Evolutionary conservation across 2,797 vertebrate genomes (phyloP).

Genomic region (Hypotaenidia okinawae): DNA sequence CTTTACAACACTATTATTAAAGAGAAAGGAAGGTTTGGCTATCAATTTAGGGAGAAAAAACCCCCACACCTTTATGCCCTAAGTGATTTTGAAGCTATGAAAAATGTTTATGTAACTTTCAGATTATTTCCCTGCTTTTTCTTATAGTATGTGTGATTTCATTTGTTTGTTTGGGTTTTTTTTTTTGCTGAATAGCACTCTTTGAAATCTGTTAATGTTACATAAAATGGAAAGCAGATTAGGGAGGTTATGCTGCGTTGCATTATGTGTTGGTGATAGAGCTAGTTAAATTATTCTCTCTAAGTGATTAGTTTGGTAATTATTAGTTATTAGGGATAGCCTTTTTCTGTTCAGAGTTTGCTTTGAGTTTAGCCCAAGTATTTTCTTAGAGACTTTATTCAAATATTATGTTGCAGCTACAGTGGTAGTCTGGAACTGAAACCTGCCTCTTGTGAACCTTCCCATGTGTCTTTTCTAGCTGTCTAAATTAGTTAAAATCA

Average conservation of each 20-base stretch:
- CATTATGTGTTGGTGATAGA: background rate
- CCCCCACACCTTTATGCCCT: background rate
- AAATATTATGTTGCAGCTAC: background rate
- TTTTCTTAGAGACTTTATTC: background rate
- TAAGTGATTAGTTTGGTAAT: background rate
- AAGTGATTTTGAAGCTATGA: background rate
- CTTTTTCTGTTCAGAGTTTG: background rate
- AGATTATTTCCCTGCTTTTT: background rate
- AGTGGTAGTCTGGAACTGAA: background rate
- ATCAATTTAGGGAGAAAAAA: background rate
- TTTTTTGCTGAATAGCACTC: background rate
- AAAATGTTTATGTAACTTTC: background rate
- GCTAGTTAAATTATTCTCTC: conserved; percentile 22
- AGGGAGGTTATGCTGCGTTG: background rate
- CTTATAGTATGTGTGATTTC: background rate
- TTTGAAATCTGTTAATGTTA: conserved; percentile 45
- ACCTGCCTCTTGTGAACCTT: background rate
- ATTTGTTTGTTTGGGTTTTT: too few species aligned
- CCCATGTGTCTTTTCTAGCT: background rate
- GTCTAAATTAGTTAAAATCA: background rate
- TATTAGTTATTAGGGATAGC: background rate
- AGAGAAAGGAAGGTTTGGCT: background rate
- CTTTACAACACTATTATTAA: background rate
- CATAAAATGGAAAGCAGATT: background rate
- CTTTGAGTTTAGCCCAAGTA: background rate